These are phyloP conservation scores for Naja naja DNA, from an alignment of 2,113 vertebrate genomes.

Conservation along the genomic window DNA sequence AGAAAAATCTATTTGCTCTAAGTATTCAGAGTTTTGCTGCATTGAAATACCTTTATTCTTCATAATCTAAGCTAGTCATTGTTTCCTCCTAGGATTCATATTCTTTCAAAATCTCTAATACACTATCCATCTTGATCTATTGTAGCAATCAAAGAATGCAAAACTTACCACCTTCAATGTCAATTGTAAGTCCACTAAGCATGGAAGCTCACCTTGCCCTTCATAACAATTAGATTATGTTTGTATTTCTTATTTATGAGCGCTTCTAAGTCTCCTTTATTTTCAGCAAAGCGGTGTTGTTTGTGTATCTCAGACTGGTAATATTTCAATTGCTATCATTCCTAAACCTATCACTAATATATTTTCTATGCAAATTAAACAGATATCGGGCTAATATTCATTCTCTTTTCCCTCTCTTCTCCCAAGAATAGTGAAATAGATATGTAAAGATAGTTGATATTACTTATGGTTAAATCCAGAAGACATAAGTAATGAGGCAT, in stretches of 20 bases:
- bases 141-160: background rate
- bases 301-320: background rate
- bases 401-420: background rate
- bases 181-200: background rate
- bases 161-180: background rate
- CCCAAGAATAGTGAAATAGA: background rate
- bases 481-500: background rate
- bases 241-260: background rate
- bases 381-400: background rate
- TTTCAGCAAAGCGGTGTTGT: background rate
- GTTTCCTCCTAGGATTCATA: background rate
- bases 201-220: background rate
- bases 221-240: background rate
- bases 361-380: background rate
- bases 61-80: background rate
- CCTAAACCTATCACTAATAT: background rate
- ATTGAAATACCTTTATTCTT: background rate
- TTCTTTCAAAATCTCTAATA: background rate
- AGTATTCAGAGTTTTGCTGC: background rate
- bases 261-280: background rate
- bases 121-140: background rate
- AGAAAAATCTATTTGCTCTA: background rate
- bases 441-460: background rate
- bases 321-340: background rate
- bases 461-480: background rate